phyloP scores from a whole-genome alignment of 2,888 invertebrate genomes.

The Diloba caeruleocephala region DNA sequence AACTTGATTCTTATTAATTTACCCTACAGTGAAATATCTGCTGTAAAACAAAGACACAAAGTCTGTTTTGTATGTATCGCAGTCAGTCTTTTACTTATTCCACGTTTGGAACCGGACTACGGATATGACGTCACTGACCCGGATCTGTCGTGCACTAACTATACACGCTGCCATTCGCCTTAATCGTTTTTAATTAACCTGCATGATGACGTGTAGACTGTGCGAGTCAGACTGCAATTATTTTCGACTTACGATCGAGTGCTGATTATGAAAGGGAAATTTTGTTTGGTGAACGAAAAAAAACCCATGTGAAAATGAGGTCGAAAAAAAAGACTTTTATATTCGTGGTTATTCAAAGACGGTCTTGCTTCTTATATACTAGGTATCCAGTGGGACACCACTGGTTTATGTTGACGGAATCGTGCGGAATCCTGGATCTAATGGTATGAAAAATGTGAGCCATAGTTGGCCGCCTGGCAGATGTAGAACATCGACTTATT shows the following conservation, averaged over 20 bases:
- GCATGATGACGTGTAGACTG: slow-evolving; percentile 32
- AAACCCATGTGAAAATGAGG: slow-evolving; percentile 2
- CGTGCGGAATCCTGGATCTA: too few relatives aligned
- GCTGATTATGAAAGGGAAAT: slow-evolving; percentile 25
- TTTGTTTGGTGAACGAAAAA: slow-evolving; percentile 21
- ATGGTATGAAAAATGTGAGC: too few relatives aligned
- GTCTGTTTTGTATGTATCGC: slow-evolving; percentile 17
- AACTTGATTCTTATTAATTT: slow-evolving; percentile 18
- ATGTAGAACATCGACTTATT: too few relatives aligned
- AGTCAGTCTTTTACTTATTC: slow-evolving; percentile 28
- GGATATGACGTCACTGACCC: slow-evolving; percentile 52
- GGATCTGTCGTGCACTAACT: slow-evolving; percentile 51
- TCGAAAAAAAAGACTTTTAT: background rate
- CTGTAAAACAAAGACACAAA: slow-evolving; percentile 5
- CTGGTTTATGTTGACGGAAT: too few relatives aligned
- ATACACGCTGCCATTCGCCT: slow-evolving; percentile 38
- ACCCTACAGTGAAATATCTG: slow-evolving; percentile 8
- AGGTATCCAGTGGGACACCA: too few relatives aligned
- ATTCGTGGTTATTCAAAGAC: too few relatives aligned
- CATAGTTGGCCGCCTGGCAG: too few relatives aligned
- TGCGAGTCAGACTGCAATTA: slow-evolving; percentile 47
- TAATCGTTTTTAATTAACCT: slow-evolving; percentile 56
- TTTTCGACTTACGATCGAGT: slow-evolving; percentile 50
- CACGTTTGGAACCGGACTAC: slow-evolving; percentile 34
- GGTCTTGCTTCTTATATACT: too few relatives aligned